Evolutionary conservation across 2,797 vertebrate genomes (phyloP).

Genomic region (Amblyraja radiata): DNA sequence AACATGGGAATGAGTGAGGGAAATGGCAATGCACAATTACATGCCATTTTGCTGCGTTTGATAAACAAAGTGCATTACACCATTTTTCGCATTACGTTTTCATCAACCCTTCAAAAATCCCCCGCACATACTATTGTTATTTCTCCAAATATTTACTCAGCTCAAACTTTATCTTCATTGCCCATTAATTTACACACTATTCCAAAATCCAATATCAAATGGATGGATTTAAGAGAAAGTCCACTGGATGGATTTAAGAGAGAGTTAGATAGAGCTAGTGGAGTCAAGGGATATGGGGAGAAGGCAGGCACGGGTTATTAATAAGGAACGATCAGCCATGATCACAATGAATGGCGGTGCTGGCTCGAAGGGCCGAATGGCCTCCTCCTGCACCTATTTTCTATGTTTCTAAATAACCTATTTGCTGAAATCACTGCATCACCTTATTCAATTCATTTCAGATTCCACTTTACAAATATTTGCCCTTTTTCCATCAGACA

Average conservation of each 20-base stretch:
- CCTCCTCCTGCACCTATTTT: no score
- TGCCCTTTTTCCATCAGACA: not conserved
- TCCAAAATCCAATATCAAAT: not conserved
- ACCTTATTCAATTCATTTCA: not conserved
- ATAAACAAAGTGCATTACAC: not conserved
- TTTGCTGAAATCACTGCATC: not conserved
- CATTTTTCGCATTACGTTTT: not conserved
- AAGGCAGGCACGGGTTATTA: no score
- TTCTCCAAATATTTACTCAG: not conserved
- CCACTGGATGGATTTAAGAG: no score
- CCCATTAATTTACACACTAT: not conserved
- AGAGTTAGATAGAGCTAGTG: no score
- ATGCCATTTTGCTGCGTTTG: not conserved
- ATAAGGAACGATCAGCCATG: no score
- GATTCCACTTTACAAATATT: not conserved
- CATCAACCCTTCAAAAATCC: not conserved
- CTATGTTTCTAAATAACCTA: not conserved
- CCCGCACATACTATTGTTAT: not conserved
- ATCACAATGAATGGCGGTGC: no score
- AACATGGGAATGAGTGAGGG: not conserved
- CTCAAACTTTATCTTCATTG: not conserved
- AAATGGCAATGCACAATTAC: not conserved
- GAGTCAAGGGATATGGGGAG: no score
- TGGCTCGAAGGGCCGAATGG: no score
- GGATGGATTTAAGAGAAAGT: no score